Base-by-base conservation (phyloP, 2,113 vertebrate genomes). In the Perccottus glenii region DNA sequence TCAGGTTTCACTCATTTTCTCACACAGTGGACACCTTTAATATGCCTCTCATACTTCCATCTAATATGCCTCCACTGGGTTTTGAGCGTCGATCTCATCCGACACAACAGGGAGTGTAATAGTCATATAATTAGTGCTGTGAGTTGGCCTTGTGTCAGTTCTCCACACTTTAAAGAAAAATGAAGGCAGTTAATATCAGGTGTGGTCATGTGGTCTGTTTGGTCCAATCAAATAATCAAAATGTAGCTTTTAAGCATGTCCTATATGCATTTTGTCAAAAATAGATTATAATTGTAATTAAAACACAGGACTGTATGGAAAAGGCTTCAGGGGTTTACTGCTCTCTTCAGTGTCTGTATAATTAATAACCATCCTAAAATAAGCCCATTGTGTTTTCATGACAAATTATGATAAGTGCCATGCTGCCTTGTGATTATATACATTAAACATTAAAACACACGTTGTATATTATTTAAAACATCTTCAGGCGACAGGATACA, bases 261-360 rank as follows among this genome's bases (percentile, higher is more conserved):
- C 46, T 40, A n/a, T 40, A 19, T 53, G 46, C 56, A 58, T 0
- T 27, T 12, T n/a, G 48, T 60, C 11, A 43, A 59, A 62, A 73
- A 63, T 44, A 32, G 50, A 64, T 56, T 46, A 57, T 58, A 12
- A 69, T 63, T 8, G n/a, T 67, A 53, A 75, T 71, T 64, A 75
- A 19, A 68, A 68, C 10, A 57, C 50, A 49, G n/a, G 60, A 64
- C 11, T 6, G 38, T 62, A 63, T 19, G 47, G 35, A 64, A 62
- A 47, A 67, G 12, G 36, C 74, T 74, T 42, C 4, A 45, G 70
- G 62, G 77, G 6, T 12, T 11, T 4, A 47, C 9, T 44, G 11
- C 47, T 66, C 33, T 47, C 43, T 70, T 38, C 50, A 7, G 38
- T 11, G 60, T 46, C 44, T 51, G 1, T 51, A 19, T 75, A 75